These are phyloP conservation scores for Denticeps clupeoides DNA, from an alignment of 2,797 vertebrate species.

Conservation along the genomic window DNA sequence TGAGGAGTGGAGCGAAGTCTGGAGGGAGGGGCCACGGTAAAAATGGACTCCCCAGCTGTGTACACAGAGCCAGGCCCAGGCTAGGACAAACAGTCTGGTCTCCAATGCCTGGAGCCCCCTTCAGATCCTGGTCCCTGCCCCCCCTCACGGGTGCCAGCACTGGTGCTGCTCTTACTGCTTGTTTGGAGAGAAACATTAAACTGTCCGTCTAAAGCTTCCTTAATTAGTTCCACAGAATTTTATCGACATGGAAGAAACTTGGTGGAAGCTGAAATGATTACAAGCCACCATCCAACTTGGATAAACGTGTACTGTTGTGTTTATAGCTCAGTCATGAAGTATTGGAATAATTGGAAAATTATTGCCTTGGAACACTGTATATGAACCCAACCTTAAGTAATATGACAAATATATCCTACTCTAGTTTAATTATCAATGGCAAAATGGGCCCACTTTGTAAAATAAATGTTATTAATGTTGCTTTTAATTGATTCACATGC, in stretches of 20 bases:
- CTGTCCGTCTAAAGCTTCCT: neutral
- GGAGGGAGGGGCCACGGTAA: constrained; percentile 24
- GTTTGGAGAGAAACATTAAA: constrained; percentile 17
- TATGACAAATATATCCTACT: too few relatives aligned
- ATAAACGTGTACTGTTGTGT: constrained; percentile 20
- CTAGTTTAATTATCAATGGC: too few relatives aligned
- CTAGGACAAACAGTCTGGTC: constrained; percentile 40
- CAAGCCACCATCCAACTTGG: neutral
- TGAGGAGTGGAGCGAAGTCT: constrained; percentile 29
- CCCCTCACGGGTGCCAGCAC: neutral
- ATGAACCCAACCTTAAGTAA: too few relatives aligned
- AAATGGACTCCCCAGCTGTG: constrained; percentile 65
- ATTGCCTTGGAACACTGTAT: too few relatives aligned
- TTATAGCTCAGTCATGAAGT: too few relatives aligned
- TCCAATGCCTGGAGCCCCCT: constrained; percentile 23
- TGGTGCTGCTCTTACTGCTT: neutral
- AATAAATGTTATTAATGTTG: too few relatives aligned
- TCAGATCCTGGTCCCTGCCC: neutral
- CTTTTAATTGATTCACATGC: too few relatives aligned
- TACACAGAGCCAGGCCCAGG: constrained; percentile 45
- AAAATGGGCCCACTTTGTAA: too few relatives aligned
- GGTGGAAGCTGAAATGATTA: constrained; percentile 11
- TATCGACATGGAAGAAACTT: neutral
- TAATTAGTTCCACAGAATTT: constrained; percentile 1
- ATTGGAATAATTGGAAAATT: too few relatives aligned